These are phyloP conservation scores for Andrena praecox DNA, from an alignment of 2,888 invertebrate genomes.

Conservation along the genomic window DNA sequence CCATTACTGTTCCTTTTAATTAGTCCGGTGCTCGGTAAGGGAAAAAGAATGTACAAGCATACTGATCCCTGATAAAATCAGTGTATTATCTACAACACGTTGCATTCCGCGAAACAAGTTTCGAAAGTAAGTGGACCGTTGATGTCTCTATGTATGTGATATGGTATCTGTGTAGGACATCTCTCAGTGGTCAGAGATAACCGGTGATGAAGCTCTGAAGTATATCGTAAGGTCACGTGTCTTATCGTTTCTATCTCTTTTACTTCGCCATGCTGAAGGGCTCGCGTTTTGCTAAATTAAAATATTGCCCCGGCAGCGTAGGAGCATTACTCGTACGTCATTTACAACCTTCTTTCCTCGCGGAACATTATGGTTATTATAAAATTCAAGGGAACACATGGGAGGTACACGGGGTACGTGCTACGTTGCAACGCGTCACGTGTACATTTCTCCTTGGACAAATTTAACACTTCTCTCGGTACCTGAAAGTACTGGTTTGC, in stretches of 20 bases:
- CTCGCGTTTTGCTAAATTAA: not conserved
- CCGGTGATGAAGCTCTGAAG: not conserved
- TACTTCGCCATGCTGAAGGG: not conserved
- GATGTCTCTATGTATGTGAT: not conserved
- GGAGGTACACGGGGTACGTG: not conserved
- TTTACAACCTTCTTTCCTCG: conserved; percentile 8
- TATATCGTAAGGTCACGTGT: not conserved
- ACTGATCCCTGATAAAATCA: not conserved
- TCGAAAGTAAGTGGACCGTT: not conserved
- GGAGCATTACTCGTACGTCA: not conserved
- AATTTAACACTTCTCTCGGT: conserved; percentile 28
- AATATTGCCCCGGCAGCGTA: not conserved
- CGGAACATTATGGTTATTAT: not conserved
- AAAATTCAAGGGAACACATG: conserved; percentile 10
- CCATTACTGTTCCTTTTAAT: not conserved
- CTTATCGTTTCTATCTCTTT: conserved; percentile 9
- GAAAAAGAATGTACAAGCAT: not conserved
- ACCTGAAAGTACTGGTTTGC: conserved; percentile 33
- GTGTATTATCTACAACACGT: not conserved
- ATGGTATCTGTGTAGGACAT: conserved; percentile 17
- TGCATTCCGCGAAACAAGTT: conserved; percentile 21
- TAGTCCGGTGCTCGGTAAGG: conserved; percentile 4
- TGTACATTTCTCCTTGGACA: conserved; percentile 16
- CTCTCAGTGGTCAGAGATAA: conserved; percentile 6
- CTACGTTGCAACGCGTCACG: not conserved